phyloP scores from a whole-genome alignment of 2,797 vertebrate genomes.

The Platyrinchus mystaceus region DNA sequence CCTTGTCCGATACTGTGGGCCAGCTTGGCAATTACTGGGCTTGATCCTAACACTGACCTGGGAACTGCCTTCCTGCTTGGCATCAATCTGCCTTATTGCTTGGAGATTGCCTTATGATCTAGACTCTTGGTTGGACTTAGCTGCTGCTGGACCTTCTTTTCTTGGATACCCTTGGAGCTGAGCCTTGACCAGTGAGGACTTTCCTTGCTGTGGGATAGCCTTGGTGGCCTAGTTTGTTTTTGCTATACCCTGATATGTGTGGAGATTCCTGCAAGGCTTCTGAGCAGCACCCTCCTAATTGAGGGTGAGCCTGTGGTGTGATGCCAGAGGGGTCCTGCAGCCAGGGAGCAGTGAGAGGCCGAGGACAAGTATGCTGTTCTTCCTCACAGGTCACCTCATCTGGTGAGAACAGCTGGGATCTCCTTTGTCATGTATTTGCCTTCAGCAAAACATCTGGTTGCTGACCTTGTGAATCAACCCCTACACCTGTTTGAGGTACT shows the following conservation, averaged over 20 bases:
- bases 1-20: rapidly evolving
- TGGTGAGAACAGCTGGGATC: neutral
- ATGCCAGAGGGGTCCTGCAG: rapidly evolving
- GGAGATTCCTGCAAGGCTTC: neutral
- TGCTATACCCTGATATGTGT: rapidly evolving
- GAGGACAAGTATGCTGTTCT: neutral
- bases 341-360: neutral
- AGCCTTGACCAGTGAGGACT: neutral
- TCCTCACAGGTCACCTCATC: neutral
- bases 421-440: neutral
- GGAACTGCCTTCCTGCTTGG: neutral
- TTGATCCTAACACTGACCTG: neutral
- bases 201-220: rapidly evolving
- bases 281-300: neutral
- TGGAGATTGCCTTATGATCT: neutral
- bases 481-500: neutral
- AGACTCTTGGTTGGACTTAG: neutral
- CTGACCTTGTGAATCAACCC: neutral
- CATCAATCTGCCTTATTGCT: rapidly evolving
- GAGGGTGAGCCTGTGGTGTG: rapidly evolving
- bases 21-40: rapidly evolving
- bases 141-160: neutral
- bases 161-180: rapidly evolving
- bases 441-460: neutral
- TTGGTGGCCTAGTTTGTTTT: neutral